Evolutionary conservation across 2,797 vertebrate genomes (phyloP).

Genomic region (Macropus fuliginosus): DNA sequence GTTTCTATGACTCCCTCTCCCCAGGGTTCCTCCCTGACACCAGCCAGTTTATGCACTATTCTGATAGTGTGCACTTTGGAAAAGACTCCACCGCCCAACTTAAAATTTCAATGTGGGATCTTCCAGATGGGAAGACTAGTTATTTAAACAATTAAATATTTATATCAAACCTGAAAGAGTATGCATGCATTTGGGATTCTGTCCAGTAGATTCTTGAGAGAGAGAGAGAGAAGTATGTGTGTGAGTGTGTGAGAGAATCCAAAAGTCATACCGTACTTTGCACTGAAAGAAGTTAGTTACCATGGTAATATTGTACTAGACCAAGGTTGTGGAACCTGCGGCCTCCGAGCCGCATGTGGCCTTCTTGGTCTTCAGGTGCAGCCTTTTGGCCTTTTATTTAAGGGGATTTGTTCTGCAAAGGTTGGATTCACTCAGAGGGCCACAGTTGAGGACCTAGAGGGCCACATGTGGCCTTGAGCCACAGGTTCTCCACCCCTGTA

Average conservation of each 20-base stretch:
- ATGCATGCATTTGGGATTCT: neutral
- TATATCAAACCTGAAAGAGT: neutral
- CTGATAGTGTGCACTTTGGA: neutral
- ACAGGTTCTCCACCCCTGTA: no score
- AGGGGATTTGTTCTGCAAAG: no score
- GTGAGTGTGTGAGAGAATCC: neutral
- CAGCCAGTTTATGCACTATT: neutral
- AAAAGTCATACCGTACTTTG: neutral
- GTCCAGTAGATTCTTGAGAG: neutral
- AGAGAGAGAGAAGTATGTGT: neutral
- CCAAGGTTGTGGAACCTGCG: no score
- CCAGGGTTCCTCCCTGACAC: neutral
- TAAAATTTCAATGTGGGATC: neutral
- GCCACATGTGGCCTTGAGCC: no score
- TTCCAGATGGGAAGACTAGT: neutral
- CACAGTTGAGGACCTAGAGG: no score
- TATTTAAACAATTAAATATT: neutral
- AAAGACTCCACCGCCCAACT: neutral
- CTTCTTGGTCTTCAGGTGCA: no score
- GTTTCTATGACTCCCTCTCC: neutral
- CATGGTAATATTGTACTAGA: neutral
- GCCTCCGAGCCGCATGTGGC: no score
- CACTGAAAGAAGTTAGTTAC: neutral
- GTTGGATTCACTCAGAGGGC: no score
- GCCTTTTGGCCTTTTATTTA: no score